Percentiles rank a stretch among this genome's conserved stretches.
Conservation (phyloP, 2,113 vertebrate genomes). For the Perca fluviatilis region DNA sequence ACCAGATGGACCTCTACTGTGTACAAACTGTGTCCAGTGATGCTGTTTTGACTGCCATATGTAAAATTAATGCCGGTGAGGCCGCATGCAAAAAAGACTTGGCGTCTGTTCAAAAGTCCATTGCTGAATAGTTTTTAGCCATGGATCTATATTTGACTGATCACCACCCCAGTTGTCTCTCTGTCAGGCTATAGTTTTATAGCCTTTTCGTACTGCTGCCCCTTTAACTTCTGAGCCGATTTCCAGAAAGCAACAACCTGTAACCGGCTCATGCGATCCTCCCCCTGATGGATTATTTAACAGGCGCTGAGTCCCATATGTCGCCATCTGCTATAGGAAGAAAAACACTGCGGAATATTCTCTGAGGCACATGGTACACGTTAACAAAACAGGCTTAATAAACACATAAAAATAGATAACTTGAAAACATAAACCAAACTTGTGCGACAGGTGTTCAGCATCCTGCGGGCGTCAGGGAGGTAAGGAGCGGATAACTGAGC, state of each 20-base stretch:
- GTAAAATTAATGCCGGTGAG: slow-evolving; percentile 26
- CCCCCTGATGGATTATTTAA: slow-evolving; percentile 87
- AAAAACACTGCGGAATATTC: slow-evolving; percentile 66
- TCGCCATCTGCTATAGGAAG: slow-evolving; percentile 76
- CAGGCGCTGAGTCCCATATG: slow-evolving; percentile 77
- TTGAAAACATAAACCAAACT: background rate
- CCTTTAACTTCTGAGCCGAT: slow-evolving; percentile 85
- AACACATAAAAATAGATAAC: background rate
- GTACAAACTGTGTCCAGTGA: background rate
- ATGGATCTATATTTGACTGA: background rate
- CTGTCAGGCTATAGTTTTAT: background rate
- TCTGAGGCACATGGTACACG: slow-evolving; percentile 29
- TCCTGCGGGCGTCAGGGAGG: background rate
- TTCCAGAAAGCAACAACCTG: slow-evolving; percentile 73
- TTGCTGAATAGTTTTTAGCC: background rate
- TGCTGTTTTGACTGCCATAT: slow-evolving; percentile 4
- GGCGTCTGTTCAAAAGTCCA: slow-evolving; percentile 4
- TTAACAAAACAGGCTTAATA: background rate
- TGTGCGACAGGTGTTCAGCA: slow-evolving; percentile 55
- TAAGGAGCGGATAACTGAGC: slow-evolving; percentile 15
- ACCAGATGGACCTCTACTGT: slow-evolving; percentile 61
- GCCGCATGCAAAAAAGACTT: slow-evolving; percentile 7
- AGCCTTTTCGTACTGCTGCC: slow-evolving; percentile 67
- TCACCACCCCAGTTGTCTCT: slow-evolving; percentile 10
- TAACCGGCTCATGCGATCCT: slow-evolving; percentile 73